These are phyloP conservation scores for Formicarius rufipectus DNA, from an alignment of 2,113 vertebrate species.

Conservation along the genomic window DNA sequence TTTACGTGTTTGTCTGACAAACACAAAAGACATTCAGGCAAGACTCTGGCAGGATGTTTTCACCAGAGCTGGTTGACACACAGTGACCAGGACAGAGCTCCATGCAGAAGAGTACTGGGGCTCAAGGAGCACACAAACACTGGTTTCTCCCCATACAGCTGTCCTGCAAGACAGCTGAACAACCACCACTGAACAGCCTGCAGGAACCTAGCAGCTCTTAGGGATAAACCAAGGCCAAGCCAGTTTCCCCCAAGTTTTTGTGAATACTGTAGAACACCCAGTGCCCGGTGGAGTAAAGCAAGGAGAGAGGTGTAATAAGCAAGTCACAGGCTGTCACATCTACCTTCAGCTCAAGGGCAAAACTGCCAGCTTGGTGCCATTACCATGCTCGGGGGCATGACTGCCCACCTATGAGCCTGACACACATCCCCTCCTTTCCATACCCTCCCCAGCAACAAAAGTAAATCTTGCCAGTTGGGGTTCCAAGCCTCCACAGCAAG, in stretches of 20 bases:
- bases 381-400: neutral
- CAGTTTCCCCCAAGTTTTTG: fast-evolving
- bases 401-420: neutral
- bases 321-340: neutral
- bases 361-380: neutral
- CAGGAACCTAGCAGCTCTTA: neutral
- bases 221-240: neutral
- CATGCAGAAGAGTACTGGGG: neutral
- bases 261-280: neutral
- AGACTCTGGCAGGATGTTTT: neutral
- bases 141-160: neutral
- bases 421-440: neutral
- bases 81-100: neutral
- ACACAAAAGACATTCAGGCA: neutral
- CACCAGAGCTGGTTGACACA: neutral
- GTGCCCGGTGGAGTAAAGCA: neutral
- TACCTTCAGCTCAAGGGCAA: neutral
- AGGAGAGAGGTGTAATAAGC: neutral
- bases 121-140: neutral
- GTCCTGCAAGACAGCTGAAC: neutral
- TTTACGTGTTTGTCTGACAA: neutral
- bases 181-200: neutral
- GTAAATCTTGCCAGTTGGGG: neutral
- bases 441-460: neutral
- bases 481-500: neutral